phyloP scores from a whole-genome alignment of 2,888 invertebrate genomes.

The Caenorhabditis sp. region DNA sequence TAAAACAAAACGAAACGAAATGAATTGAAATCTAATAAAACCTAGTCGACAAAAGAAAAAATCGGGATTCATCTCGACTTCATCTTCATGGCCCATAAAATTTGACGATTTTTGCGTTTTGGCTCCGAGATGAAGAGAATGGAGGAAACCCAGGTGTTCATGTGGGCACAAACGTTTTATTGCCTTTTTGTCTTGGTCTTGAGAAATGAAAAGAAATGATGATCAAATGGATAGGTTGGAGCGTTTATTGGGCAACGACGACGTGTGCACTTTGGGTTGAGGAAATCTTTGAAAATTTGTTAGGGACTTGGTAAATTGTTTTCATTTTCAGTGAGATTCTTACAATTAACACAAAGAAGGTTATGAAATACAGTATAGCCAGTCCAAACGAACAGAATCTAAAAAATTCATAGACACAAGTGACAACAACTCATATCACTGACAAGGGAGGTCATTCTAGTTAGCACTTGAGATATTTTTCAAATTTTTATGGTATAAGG shows the following conservation, averaged over 20 bases:
- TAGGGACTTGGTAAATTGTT: too few relatives aligned
- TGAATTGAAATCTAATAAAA: too few relatives aligned
- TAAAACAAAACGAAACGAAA: neutral
- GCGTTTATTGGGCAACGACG: neutral
- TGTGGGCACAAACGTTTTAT: slow-evolving; percentile 45
- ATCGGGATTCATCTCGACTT: slow-evolving; percentile 45
- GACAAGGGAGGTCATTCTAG: too few relatives aligned
- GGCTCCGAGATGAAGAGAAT: neutral
- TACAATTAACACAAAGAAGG: too few relatives aligned
- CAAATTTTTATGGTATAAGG: too few relatives aligned
- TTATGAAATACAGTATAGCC: too few relatives aligned
- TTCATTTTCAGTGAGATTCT: too few relatives aligned
- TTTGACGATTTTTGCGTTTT: slow-evolving; percentile 38
- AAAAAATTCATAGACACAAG: too few relatives aligned
- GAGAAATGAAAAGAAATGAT: slow-evolving; percentile 15
- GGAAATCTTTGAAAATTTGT: neutral
- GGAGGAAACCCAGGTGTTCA: slow-evolving; percentile 50
- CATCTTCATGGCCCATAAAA: slow-evolving; percentile 61
- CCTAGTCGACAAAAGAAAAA: neutral
- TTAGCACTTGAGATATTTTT: too few relatives aligned
- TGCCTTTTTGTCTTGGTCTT: slow-evolving; percentile 7
- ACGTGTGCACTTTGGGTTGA: slow-evolving; percentile 34
- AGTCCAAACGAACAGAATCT: too few relatives aligned
- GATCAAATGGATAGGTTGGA: slow-evolving; percentile 17
- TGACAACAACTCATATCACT: too few relatives aligned